phyloP scores from a whole-genome alignment of 2,113 vertebrate species.

The Vulpes lagopus region DNA sequence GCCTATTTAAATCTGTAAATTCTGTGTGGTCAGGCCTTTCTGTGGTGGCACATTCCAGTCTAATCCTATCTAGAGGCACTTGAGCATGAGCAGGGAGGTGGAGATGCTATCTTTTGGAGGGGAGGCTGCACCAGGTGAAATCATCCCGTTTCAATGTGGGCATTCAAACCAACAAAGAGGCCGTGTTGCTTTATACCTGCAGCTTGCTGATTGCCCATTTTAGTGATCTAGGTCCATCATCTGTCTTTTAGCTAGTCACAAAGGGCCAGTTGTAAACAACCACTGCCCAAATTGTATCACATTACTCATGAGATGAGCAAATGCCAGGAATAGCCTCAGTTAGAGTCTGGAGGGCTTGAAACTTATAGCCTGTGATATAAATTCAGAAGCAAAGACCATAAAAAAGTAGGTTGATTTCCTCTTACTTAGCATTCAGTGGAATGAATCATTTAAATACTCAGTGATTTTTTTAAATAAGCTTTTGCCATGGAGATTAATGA shows the following conservation, averaged over 20 bases:
- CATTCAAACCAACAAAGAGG: conserved; percentile 69
- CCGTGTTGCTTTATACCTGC: neutral
- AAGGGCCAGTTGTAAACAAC: conserved; percentile 71
- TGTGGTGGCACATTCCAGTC: neutral
- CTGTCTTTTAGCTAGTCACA: conserved; percentile 60
- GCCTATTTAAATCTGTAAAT: conserved; percentile 2
- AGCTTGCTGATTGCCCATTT: conserved; percentile 62
- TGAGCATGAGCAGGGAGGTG: neutral
- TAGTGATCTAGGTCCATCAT: conserved; percentile 46
- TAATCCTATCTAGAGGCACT: neutral
- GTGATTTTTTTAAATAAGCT: conserved; percentile 32
- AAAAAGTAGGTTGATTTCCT: conserved; percentile 64
- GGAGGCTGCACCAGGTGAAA: neutral
- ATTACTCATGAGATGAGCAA: conserved; percentile 66
- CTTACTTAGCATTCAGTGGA: conserved; percentile 44
- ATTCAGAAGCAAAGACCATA: conserved; percentile 52
- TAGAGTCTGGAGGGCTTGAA: conserved; percentile 22
- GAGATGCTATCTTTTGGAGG: neutral
- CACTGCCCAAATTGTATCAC: conserved; percentile 50
- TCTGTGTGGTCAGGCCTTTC: conserved; percentile 43
- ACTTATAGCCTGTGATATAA: conserved; percentile 40
- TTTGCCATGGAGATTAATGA: conserved; percentile 64
- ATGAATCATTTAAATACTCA: conserved; percentile 57
- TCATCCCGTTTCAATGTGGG: conserved; percentile 42
- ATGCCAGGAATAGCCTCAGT: neutral